Percentiles rank a stretch among this genome's conserved stretches.
Conservation (phyloP, 2,797 vertebrate genomes). For the Micromesistius poutassou region DNA sequence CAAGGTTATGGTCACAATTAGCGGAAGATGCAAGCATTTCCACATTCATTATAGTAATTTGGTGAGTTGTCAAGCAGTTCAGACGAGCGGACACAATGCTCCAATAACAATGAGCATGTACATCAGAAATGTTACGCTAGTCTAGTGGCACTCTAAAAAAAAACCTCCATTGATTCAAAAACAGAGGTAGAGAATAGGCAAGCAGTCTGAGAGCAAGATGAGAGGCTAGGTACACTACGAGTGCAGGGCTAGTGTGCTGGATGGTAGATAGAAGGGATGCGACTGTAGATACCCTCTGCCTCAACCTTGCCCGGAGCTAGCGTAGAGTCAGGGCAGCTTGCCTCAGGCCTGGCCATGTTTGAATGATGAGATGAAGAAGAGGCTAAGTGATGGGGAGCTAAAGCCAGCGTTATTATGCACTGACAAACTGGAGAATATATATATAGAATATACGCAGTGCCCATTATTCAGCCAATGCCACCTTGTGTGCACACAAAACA, state of each 20-base stretch:
- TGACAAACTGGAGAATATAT: constrained; percentile 39
- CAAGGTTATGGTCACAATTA: constrained; percentile 18
- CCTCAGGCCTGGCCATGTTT: constrained; percentile 67
- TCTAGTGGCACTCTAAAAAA: constrained; percentile 23
- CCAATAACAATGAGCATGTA: neutral
- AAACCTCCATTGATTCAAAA: neutral
- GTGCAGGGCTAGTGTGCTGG: constrained; percentile 49
- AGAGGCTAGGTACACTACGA: constrained; percentile 32
- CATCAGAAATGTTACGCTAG: constrained; percentile 23
- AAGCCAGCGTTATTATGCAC: constrained; percentile 58
- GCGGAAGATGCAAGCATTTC: constrained; percentile 9
- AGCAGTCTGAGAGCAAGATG: constrained; percentile 18
- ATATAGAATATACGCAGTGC: too few relatives aligned
- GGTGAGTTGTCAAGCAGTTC: constrained; percentile 20
- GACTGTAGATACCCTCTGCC: constrained; percentile 62
- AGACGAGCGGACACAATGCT: neutral
- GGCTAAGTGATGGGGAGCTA: constrained; percentile 56
- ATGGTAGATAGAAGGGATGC: constrained; percentile 58
- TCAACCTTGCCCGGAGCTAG: constrained; percentile 73
- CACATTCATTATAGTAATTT: constrained; percentile 20
- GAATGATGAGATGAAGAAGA: constrained; percentile 75
- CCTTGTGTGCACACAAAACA: neutral
- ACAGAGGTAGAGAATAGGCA: constrained; percentile 28
- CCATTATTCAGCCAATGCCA: constrained; percentile 15
- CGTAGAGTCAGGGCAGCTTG: constrained; percentile 61